These are phyloP conservation scores for Schizaphis graminum DNA, from an alignment of 2,888 invertebrate genomes.

Conservation along the genomic window DNA sequence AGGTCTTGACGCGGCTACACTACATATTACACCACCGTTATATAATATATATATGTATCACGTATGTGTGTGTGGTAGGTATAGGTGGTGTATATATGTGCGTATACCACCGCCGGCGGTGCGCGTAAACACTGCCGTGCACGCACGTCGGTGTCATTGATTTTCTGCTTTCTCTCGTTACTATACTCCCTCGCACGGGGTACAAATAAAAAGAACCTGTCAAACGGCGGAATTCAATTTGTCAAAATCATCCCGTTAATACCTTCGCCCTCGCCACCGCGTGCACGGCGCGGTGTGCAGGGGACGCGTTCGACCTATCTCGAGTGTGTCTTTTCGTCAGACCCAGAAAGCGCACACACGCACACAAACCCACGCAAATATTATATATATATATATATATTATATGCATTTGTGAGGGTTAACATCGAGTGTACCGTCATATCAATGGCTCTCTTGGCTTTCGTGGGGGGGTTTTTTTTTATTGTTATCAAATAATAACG, in stretches of 20 bases:
- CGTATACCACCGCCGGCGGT: background rate
- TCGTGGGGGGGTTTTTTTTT: slow-evolving; percentile 8
- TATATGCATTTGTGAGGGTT: background rate
- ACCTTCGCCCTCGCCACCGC: slow-evolving; percentile 4
- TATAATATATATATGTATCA: background rate
- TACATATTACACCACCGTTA: background rate
- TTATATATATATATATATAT: background rate
- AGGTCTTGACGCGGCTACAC: background rate
- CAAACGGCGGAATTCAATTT: slow-evolving; percentile 60
- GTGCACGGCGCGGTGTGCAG: background rate
- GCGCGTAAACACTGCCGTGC: background rate
- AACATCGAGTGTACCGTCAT: slow-evolving; percentile 13
- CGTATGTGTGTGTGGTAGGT: background rate
- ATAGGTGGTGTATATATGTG: background rate
- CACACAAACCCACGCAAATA: background rate
- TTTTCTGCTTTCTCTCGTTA: slow-evolving; percentile 48
- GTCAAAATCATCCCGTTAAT: slow-evolving; percentile 62
- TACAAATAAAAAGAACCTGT: slow-evolving; percentile 61
- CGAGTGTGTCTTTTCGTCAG: slow-evolving; percentile 39
- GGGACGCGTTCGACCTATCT: background rate
- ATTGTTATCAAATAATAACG: slow-evolving; percentile 48
- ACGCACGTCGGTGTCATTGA: slow-evolving; percentile 52
- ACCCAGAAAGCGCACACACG: background rate
- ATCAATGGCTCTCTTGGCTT: slow-evolving; percentile 16
- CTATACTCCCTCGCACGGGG: background rate